Evolutionary conservation across 1,140 invertebrate species (phyloP), one percentile per base, ranked within the genome.

Genomic region (Drosophila persimilis): DNA sequence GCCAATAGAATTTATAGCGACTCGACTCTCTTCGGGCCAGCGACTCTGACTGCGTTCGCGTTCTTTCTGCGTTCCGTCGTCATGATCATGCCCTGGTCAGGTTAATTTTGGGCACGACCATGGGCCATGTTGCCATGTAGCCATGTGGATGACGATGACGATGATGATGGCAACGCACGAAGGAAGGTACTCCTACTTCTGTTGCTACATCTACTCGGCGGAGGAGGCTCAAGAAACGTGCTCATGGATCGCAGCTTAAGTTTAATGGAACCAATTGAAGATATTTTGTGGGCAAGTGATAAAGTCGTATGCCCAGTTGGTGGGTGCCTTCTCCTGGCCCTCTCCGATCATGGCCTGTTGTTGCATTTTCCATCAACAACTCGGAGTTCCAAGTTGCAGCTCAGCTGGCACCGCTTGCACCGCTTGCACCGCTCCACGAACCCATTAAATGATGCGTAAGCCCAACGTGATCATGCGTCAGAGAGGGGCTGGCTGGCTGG

Each of bases 191-290:
- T 29, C 7, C 29, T 8, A 31, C 8, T 59, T n/a, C 22, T 9
- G 6, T 5, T 51, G 20, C 13, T 8, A 9, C 0, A 2, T 15
- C 0, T 48, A 22, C 67, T 45, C 29, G 6, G 0, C 26, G 9
- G 71, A 75, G 75, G 56, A 46, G 50, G 17, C 39, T 11, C 8
- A 29, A 48, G 51, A 69, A 75, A 84, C 73, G 80, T 85, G 80
- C 65, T 44, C 73, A 69, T 65, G 61, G 52, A 73, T 77, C 55
- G 77, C 78, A 63, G 77, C 81, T 85, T 86, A 77, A 86, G 83
- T 88, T 88, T 88, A 88, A 88, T 88, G 83, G 83, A 88, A 88
- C 83, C 83, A 88, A 88, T 88, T 88, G 83, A 72, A 88, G 83
- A 88, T 88, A 88, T 88, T 88, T 88, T 88, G 83, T 88, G 83